Evolutionary conservation across 2,888 invertebrate genomes (phyloP), one percentile per base, ranked within the genome.

Genomic region (Phortica okadai): DNA sequence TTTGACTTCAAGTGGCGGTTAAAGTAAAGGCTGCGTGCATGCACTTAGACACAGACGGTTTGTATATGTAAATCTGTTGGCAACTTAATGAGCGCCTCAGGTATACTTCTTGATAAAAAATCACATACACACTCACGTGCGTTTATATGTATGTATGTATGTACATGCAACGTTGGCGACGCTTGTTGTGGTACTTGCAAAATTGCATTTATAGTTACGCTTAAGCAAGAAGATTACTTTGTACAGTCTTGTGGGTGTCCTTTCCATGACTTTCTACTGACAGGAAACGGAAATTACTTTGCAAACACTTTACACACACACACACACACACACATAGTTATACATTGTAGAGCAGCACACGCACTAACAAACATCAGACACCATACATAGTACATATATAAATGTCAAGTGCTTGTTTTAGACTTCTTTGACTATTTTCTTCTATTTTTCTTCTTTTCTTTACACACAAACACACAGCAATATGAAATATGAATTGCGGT

Each of bases 271-370:
- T 16, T 81, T 85, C 80, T 82, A 82, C 82, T 83, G 81, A 86
- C 85, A 86, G 86, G 87, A 86, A 86, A 83, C 87, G 86, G 86
- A 86, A 86, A 87, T 87, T 87, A 84, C 86, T 85, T 86, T 82
- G 86, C 86, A 87, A 86, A 87, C 86, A 86, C 86, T 86, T 86
- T 85, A 81, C 82, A 79, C 79, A 81, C 78, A 78, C 81, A 59
- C 21, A 21, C 21, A 45, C 7, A 25, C 56, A 21, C 79, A 81
- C 78, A 58, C 77, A 16, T 76, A 75, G 59, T 67, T 79, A 73
- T 42, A 44, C 25, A 33, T 33, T 33, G 33, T 33, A 33, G 14
- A 3, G 50, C 33, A 74, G 25, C 16, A 8, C 59, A 21, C 56
- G 16, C 25, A 66, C 25, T n/a, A 66, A 66, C 25, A 33, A 56